These are phyloP conservation scores for Rhynchophorus ferrugineus DNA, from an alignment of 1,140 invertebrate species.

Conservation along the genomic window DNA sequence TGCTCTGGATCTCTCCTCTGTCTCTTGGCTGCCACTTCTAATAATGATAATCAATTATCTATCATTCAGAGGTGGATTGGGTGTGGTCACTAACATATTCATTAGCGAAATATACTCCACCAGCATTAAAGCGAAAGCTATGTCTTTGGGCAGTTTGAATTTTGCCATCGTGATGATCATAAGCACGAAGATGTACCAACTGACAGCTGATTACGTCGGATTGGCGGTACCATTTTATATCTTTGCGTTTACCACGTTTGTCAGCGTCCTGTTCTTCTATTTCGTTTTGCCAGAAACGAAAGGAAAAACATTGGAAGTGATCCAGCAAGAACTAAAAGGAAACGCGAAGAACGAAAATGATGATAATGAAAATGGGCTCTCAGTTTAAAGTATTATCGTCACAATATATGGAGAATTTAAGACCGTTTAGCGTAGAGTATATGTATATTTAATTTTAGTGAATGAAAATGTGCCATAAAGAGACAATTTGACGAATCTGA, in stretches of 20 bases:
- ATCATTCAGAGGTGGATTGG: conserved; percentile 27
- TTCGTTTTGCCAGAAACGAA: conserved; percentile 31
- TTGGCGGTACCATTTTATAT: conserved; percentile 42
- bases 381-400: too few relatives aligned
- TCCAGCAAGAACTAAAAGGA: conserved; percentile 8
- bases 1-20: conserved; percentile 6
- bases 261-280: conserved; percentile 42
- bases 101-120: conserved; percentile 32
- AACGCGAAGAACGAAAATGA: background rate
- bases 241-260: conserved; percentile 40
- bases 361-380: too few relatives aligned
- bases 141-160: conserved; percentile 26
- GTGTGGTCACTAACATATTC: conserved; percentile 25
- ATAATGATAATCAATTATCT: conserved; percentile 28
- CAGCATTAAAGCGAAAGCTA: conserved; percentile 32
- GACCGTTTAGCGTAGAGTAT: too few relatives aligned
- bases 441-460: too few relatives aligned
- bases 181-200: conserved; percentile 45
- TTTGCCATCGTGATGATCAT: conserved; percentile 32
- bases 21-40: conserved; percentile 32
- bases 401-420: too few relatives aligned
- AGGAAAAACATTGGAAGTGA: conserved; percentile 7
- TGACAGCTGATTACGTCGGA: conserved; percentile 40
- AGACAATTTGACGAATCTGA: too few relatives aligned
- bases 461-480: too few relatives aligned